phyloP scores from a whole-genome alignment of 2,888 invertebrate genomes.

The Coenonympha glycerion region DNA sequence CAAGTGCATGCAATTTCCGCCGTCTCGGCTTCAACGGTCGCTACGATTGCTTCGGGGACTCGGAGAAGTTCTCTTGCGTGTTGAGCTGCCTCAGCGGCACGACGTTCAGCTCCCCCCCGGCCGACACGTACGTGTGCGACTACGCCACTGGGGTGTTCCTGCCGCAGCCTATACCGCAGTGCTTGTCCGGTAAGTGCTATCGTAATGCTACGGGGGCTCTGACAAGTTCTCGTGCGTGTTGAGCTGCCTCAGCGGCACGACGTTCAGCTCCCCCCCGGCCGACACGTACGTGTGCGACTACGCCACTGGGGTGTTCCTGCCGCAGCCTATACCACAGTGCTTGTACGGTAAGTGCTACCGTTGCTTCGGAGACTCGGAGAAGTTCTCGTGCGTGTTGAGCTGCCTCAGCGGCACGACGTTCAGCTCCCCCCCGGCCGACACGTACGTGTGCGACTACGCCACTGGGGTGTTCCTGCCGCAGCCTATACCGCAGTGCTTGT shows the following conservation, averaged over 20 bases:
- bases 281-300: too few relatives aligned
- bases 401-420: constrained; percentile 81
- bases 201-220: too few relatives aligned
- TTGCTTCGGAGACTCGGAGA: constrained; percentile 78
- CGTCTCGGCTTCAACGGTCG: constrained; percentile 85
- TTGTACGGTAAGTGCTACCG: too few relatives aligned
- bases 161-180: constrained; percentile 84
- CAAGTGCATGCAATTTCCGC: constrained; percentile 75
- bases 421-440: constrained; percentile 74
- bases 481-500: constrained; percentile 83
- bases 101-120: constrained; percentile 77
- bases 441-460: constrained; percentile 81
- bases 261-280: too few relatives aligned
- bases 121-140: constrained; percentile 78
- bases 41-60: constrained; percentile 81
- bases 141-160: constrained; percentile 79
- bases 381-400: constrained; percentile 78
- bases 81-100: constrained; percentile 81
- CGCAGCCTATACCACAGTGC: too few relatives aligned
- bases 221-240: too few relatives aligned
- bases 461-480: constrained; percentile 80
- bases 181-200: constrained; percentile 76
- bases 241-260: too few relatives aligned
- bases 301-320: too few relatives aligned
- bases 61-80: constrained; percentile 77